phyloP scores from a whole-genome alignment of 2,888 invertebrate species.

The Hybos culiciformis region DNA sequence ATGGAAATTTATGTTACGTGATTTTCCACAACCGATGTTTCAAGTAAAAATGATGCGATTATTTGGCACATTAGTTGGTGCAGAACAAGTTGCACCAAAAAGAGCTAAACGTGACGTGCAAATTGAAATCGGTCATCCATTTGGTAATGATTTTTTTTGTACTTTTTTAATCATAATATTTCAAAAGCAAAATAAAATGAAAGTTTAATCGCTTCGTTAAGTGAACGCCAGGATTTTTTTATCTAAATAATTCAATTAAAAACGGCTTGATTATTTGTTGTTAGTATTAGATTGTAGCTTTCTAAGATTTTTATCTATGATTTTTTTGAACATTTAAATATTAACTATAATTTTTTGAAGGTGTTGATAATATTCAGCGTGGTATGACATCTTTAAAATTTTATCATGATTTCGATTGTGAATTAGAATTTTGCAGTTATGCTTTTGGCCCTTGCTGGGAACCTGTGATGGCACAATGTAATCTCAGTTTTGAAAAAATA shows the following conservation, averaged over 20 bases:
- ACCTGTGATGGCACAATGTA: slow-evolving; percentile 48
- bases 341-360: too few relatives aligned
- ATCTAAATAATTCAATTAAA: too few relatives aligned
- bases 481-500: slow-evolving; percentile 69
- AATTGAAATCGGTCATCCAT: slow-evolving; percentile 69
- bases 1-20: slow-evolving; percentile 81
- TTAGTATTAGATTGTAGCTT: too few relatives aligned
- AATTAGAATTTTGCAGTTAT: slow-evolving; percentile 75
- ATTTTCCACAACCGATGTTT: slow-evolving; percentile 90
- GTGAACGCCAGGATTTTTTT: too few relatives aligned
- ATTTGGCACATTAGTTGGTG: slow-evolving; percentile 82
- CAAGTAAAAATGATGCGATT: slow-evolving; percentile 69
- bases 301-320: too few relatives aligned
- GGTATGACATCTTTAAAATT: slow-evolving; percentile 92
- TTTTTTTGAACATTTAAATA: too few relatives aligned
- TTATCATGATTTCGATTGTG: slow-evolving; percentile 95
- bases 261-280: too few relatives aligned
- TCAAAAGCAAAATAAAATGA: too few relatives aligned
- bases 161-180: too few relatives aligned
- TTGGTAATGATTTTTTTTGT: too few relatives aligned
- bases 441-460: slow-evolving; percentile 99
- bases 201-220: too few relatives aligned
- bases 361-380: slow-evolving; percentile 71
- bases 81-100: slow-evolving; percentile 68
- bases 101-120: slow-evolving; percentile 37